Conservation (phyloP, 2,888 invertebrate species). For the Drosophila flavopinicola region DNA sequence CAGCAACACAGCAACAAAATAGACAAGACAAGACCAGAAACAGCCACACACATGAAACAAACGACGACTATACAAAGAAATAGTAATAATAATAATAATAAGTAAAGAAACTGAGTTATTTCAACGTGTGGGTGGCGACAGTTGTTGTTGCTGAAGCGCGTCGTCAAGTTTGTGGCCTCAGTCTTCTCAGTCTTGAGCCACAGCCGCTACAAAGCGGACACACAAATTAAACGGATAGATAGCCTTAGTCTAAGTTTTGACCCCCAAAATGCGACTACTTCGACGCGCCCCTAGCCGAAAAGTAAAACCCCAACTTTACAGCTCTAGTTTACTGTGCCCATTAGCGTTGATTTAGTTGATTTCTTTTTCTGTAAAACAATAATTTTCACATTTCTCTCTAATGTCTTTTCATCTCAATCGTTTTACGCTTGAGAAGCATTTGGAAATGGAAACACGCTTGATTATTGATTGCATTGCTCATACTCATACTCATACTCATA, state of each 20-base stretch:
- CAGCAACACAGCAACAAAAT: constrained; percentile 15
- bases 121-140: constrained; percentile 46
- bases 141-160: constrained; percentile 35
- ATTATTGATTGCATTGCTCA: not conserved
- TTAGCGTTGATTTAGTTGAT: no score
- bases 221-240: constrained; percentile 23
- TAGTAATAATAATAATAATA: constrained; percentile 39
- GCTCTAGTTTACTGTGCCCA: no score
- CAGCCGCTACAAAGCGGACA: constrained; percentile 44
- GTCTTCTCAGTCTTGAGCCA: constrained; percentile 40
- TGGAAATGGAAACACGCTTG: no score
- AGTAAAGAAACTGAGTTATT: constrained; percentile 65
- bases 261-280: constrained; percentile 53
- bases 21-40: constrained; percentile 37
- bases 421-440: no score
- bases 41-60: constrained; percentile 8
- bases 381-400: no score
- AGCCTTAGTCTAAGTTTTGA: not conserved
- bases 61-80: constrained; percentile 9
- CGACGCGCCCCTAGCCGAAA: constrained; percentile 52
- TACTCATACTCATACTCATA: no score
- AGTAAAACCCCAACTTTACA: constrained; percentile 15
- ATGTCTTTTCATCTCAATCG: not conserved
- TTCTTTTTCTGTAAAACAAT: no score
- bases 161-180: constrained; percentile 25